Evolutionary conservation across 2,113 vertebrate species (phyloP), one percentile per base, ranked within the genome.

Genomic region (Poeciliopsis retropinna): DNA sequence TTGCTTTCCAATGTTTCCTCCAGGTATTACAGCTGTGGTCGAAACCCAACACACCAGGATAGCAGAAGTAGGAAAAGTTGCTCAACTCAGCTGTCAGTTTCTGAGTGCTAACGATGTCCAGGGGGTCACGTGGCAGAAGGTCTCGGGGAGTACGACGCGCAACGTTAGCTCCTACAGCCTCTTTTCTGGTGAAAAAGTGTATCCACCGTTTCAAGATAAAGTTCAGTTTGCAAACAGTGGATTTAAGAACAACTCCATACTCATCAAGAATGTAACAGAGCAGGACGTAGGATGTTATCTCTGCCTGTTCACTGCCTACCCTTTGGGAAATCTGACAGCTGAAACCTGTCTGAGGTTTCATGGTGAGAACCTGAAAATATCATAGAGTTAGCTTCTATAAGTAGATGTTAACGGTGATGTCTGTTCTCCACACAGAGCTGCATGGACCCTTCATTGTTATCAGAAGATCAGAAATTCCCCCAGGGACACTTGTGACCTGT

Each of bases 101-200:
- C 29, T 27, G 19, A 1, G 67, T 4, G 1, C 30, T 6, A 76
- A 67, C 54, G 32, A 83, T 0, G 77, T 89, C 2, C 1, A 57
- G 11, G 84, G 85, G 4, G 82, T 92, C 5, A 68, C 82, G 0
- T 92, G 91, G 91, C 74, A 83, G 75, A 90, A 86, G 15, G 0
- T 44, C 3, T 37, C 8, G 17, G 3, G 3, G 0, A 15, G 8
- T 10, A 10, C 17, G 14, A 22, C 4, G 47, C 22, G 7, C 5
- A 73, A 74, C 8, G 0, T 91, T 0, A 82, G 65, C 30, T 64
- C 75, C 0, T 73, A 54, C 75, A 80, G 1, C 27, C 13, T 34
- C 2, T 0, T 0, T 2, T 69, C 27, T 25, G 77, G 77, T 0
- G 1, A 54, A 8, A 75, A 1, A 17, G 69, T 89, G 67, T 61